phyloP scores from a whole-genome alignment of 2,888 invertebrate genomes.

The Dasypolia templi region DNA sequence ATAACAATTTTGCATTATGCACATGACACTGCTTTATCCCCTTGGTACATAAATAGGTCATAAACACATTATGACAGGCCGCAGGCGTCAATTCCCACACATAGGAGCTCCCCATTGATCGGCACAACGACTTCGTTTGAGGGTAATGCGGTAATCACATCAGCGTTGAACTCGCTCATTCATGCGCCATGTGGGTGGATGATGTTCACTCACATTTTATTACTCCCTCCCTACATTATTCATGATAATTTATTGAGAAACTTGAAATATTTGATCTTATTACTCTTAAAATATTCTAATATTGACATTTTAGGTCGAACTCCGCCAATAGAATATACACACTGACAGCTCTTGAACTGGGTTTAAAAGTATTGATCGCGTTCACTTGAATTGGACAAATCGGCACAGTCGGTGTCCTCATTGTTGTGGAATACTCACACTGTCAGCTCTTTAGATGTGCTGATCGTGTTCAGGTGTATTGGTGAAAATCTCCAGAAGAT shows the following conservation, averaged over 20 bases:
- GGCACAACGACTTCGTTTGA: constrained; percentile 6
- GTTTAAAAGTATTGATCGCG: too few relatives aligned
- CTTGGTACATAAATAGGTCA: too few relatives aligned
- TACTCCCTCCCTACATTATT: constrained; percentile 26
- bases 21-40: too few relatives aligned
- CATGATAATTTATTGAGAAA: constrained; percentile 4
- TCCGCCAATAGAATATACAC: not conserved
- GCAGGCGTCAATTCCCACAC: constrained; percentile 1
- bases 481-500: not conserved
- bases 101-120: constrained; percentile 1
- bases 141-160: constrained; percentile 51
- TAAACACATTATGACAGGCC: not conserved
- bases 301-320: not conserved
- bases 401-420: not conserved
- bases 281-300: too few relatives aligned
- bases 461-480: not conserved
- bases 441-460: not conserved
- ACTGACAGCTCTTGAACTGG: too few relatives aligned
- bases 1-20: too few relatives aligned
- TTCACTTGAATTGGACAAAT: too few relatives aligned
- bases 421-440: not conserved
- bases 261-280: not conserved
- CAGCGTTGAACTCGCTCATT: constrained; percentile 36
- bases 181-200: constrained; percentile 1
- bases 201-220: constrained; percentile 37